Percentiles rank a stretch among this genome's conserved stretches.
Conservation (phyloP, 2,797 vertebrate species). For the Jordanella pulchra region DNA sequence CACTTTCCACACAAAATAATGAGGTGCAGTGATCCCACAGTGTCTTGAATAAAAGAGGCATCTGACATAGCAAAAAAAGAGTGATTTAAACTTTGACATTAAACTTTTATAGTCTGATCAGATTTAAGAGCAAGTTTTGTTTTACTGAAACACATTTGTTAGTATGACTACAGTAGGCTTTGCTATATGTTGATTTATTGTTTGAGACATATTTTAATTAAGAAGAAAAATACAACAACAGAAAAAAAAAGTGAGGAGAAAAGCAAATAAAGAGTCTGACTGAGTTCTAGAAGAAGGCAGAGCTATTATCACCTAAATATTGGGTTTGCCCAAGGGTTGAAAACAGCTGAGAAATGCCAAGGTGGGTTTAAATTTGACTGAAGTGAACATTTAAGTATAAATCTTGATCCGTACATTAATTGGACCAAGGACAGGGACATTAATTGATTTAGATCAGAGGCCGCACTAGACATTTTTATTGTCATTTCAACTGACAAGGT, state of each 20-base stretch:
- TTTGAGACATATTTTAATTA: conserved; percentile 21
- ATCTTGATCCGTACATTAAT: conserved; percentile 36
- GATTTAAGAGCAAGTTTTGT: conserved; percentile 1
- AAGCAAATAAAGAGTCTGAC: conserved; percentile 16
- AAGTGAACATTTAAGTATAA: conserved; percentile 50
- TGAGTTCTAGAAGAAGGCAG: conserved; percentile 52
- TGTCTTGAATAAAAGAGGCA: neutral
- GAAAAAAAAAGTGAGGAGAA: neutral
- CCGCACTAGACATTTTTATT: too few relatives aligned
- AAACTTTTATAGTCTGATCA: neutral
- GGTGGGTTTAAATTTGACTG: conserved; percentile 34
- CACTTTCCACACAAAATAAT: conserved; percentile 1
- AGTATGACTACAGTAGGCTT: conserved; percentile 8
- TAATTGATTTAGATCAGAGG: conserved; percentile 2
- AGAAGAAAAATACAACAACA: conserved; percentile 11
- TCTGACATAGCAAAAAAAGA: neutral
- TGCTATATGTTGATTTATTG: conserved; percentile 22
- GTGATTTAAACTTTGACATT: neutral
- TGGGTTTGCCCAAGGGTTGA: conserved; percentile 55
- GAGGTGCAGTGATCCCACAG: conserved; percentile 1
- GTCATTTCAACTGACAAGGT: too few relatives aligned
- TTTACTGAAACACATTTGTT: neutral
- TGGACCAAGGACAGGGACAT: conserved; percentile 31
- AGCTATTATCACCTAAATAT: conserved; percentile 60
- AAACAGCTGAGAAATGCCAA: conserved; percentile 50